A percentile compares a stretch with the other conserved stretches of the same genome.
These are phyloP conservation scores for Luperina testacea DNA, from an alignment of 2,888 invertebrate species.

Conservation along the genomic window DNA sequence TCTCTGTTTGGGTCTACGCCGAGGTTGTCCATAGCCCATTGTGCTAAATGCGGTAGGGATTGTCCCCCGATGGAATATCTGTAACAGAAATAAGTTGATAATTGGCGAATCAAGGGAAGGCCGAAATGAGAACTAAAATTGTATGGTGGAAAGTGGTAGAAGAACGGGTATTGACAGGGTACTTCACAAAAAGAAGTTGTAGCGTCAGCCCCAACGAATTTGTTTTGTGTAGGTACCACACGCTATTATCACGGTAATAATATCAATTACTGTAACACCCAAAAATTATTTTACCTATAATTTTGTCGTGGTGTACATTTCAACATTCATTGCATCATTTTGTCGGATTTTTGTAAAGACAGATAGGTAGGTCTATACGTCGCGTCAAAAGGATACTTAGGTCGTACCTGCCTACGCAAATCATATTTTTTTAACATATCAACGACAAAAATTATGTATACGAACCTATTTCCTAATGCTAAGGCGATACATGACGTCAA, in stretches of 20 bases:
- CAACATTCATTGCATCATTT: not conserved
- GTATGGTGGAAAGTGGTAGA: not conserved
- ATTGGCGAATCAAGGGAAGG: not conserved
- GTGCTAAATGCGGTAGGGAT: slow-evolving; percentile 93
- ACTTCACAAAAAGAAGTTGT: not conserved
- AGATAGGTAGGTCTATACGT: too few species aligned
- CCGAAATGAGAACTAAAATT: not conserved
- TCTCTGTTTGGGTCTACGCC: slow-evolving; percentile 90
- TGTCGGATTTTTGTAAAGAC: not conserved
- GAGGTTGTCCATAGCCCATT: slow-evolving; percentile 94
- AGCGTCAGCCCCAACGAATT: not conserved
- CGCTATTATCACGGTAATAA: too few species aligned
- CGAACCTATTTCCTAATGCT: not conserved
- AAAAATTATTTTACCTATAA: not conserved
- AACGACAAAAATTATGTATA: not conserved
- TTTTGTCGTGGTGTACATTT: not conserved
- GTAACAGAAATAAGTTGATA: slow-evolving; percentile 59
- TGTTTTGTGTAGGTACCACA: not conserved
- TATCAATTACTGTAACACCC: too few species aligned
- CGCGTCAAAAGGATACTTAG: not conserved
- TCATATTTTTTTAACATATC: not conserved
- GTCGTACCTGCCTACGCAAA: not conserved
- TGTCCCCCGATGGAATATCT: slow-evolving; percentile 95
- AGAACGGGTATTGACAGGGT: not conserved
- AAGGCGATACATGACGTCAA: slow-evolving; percentile 18